phyloP scores from a whole-genome alignment of 2,797 vertebrate genomes.

The Lagorchestes hirsutus region DNA sequence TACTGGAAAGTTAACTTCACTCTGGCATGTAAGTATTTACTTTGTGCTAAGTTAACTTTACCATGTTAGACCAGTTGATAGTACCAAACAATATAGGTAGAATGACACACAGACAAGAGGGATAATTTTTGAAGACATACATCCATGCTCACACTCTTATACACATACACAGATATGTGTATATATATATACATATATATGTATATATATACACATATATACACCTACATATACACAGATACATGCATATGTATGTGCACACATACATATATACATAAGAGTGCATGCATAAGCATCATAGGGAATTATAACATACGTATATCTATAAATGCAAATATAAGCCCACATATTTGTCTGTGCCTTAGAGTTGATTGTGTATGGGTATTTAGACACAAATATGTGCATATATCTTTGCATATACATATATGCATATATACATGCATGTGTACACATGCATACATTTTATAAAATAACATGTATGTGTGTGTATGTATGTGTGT shows the following conservation, averaged over 20 bases:
- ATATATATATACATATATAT: background rate
- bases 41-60: no score
- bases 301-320: background rate
- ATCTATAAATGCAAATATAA: background rate
- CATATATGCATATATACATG: background rate
- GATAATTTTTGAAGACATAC: background rate
- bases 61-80: background rate
- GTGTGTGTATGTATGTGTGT: background rate
- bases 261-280: no score
- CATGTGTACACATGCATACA: background rate
- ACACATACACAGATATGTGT: no score
- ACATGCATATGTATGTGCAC: background rate
- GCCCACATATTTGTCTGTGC: background rate
- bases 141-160: background rate
- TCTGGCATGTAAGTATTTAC: no score
- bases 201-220: background rate
- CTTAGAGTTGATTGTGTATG: background rate
- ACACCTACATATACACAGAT: no score
- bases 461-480: constrained; percentile 16
- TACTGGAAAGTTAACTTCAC: no score
- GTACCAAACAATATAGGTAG: background rate
- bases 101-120: background rate
- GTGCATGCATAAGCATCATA: no score
- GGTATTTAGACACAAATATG: background rate
- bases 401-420: background rate